Base-by-base conservation (phyloP, 1,140 invertebrate species). In the Zaprionus gabonicus region DNA sequence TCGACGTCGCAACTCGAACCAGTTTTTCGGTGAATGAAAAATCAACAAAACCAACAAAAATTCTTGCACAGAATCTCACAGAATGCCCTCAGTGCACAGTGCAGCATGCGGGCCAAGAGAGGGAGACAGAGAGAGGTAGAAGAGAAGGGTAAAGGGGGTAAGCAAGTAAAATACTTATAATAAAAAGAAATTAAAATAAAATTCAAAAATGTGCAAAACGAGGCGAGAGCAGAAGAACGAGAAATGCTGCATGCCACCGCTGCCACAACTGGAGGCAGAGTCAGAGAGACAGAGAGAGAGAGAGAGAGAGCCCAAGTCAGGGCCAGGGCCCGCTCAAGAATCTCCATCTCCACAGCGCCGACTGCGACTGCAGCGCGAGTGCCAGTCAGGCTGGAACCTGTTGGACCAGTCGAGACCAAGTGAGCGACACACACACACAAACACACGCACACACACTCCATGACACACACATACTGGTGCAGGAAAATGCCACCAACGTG, bases 181-280 rank as follows among this genome's bases (percentile, higher is more conserved):
- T 90, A 90, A 90, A 90, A 90, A 85, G 85, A 90, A 90, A 90
- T 90, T 90, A 90, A 90, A 90, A 90, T 90, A 90, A 90, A 90
- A 90, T 90, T 90, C 85, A 90, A 90, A 88, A 90, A 90, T 90
- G 85, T 90, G 85, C 85, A 90, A 90, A 90, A 88, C 84, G 49
- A 56, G 58, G 58, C 41, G 58, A 38, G 58, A 27, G 15, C 49
- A 53, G 53, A 64, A 53, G 62, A 88, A 88, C 85, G 81, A 88
- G 85, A 81, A 81, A 88, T 90, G 84, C 84, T 88, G 85, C 84
- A 88, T 88, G 84, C 83, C 80, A 80, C 58, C 77, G 41, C 6
- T 51, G 67, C 51, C 57, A 36, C 15, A 38, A 51, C 23, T 53
- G 10, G 38, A 38, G 64, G 65, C 56, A 55, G 28, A 28, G 28